A percentile compares a stretch with the other conserved stretches of the same genome.
Conservation (phyloP, 2,113 vertebrate species). For the Pelusios castaneus region DNA sequence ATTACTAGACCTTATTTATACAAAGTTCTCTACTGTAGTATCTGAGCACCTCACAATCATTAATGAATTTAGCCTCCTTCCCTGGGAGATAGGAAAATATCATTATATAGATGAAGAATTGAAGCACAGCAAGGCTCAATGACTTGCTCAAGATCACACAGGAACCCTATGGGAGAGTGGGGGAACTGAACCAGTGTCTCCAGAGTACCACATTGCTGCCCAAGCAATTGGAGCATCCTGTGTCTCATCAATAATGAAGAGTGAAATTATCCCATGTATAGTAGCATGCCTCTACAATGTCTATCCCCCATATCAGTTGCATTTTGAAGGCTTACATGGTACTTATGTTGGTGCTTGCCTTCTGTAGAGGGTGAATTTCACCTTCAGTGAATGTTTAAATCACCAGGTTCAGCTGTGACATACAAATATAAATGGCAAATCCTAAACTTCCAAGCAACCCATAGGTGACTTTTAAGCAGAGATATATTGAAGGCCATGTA, state of each 20-base stretch:
- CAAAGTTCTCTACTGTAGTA: background rate
- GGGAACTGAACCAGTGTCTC: background rate
- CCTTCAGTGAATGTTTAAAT: background rate
- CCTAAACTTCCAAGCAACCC: background rate
- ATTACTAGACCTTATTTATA: background rate
- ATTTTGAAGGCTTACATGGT: background rate
- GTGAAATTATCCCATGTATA: background rate
- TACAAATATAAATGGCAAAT: background rate
- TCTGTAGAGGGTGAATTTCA: background rate
- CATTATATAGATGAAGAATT: background rate
- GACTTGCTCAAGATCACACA: background rate
- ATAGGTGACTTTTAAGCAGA: background rate
- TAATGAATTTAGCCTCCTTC: background rate
- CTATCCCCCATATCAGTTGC: background rate
- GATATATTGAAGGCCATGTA: background rate
- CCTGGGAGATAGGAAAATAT: background rate
- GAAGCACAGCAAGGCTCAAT: background rate
- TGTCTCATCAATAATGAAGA: background rate
- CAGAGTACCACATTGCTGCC: background rate
- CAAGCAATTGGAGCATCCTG: background rate
- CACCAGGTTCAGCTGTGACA: background rate
- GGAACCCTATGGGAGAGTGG: background rate
- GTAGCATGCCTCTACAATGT: background rate
- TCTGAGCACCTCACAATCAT: background rate
- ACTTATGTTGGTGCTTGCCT: background rate